Percentiles rank a stretch among this genome's conserved stretches.
phyloP scores from a whole-genome alignment of 2,888 invertebrate genomes.

The Monoplex corrugatus region DNA sequence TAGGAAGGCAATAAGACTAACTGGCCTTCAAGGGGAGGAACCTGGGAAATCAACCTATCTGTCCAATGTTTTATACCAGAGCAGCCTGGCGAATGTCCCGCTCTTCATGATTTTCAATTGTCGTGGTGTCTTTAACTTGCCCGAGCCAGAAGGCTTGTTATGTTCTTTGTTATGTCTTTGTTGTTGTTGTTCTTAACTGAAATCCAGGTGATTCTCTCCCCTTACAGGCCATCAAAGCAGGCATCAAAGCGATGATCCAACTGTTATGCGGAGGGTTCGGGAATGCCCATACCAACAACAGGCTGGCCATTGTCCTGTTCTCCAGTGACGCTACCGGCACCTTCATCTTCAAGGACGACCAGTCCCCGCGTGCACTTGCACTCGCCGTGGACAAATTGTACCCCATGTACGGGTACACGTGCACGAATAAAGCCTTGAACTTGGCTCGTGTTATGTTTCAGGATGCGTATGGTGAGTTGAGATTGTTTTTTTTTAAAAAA shows the following conservation, averaged over 20 bases:
- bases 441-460: background rate
- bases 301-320: constrained; percentile 20
- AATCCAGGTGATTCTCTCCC: no score
- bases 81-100: no score
- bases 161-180: no score
- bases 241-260: background rate
- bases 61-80: no score
- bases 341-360: constrained; percentile 45
- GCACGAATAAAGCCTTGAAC: constrained; percentile 46
- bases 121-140: no score
- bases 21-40: no score
- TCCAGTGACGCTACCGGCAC: constrained; percentile 25
- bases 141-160: no score
- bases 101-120: no score
- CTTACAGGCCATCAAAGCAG: background rate
- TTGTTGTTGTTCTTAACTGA: no score
- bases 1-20: no score
- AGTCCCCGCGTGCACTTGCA: constrained; percentile 32
- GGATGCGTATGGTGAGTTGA: background rate
- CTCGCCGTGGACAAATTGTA: constrained; percentile 34
- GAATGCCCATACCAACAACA: background rate
- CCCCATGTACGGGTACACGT: constrained; percentile 51
- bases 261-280: constrained; percentile 23
- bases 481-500: no score
- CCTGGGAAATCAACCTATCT: no score